Evolutionary conservation across 2,888 invertebrate genomes (phyloP).

Genomic region (Athalia circularis): DNA sequence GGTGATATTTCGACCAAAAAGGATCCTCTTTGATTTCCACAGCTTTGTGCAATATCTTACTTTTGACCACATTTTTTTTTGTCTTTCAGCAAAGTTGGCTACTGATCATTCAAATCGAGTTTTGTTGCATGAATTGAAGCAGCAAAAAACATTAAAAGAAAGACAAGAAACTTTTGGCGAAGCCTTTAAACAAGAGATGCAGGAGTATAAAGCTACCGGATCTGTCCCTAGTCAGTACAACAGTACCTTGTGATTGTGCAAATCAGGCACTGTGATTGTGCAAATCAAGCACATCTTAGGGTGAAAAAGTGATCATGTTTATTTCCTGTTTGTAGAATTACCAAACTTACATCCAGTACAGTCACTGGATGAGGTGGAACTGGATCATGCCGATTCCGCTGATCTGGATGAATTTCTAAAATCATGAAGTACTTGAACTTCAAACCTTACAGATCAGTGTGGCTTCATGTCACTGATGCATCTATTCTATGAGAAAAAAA

Average conservation of each 20-base stretch:
- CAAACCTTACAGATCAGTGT: too few relatives aligned
- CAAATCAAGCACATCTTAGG: not conserved
- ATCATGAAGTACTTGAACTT: slow-evolving; percentile 61
- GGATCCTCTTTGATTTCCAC: slow-evolving; percentile 34
- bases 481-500: too few relatives aligned
- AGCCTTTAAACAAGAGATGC: slow-evolving; percentile 82
- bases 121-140: slow-evolving; percentile 76
- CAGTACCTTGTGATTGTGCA: not conserved
- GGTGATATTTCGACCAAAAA: slow-evolving; percentile 76
- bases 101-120: slow-evolving; percentile 78
- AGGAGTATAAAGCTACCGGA: slow-evolving; percentile 80
- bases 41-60: slow-evolving; percentile 1
- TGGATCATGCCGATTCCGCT: slow-evolving; percentile 77
- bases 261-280: not conserved
- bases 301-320: slow-evolving; percentile 16
- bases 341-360: slow-evolving; percentile 68
- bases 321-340: slow-evolving; percentile 59
- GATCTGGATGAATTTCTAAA: slow-evolving; percentile 81
- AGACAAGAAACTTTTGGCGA: slow-evolving; percentile 82
- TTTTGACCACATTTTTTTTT: not conserved
- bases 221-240: slow-evolving; percentile 77
- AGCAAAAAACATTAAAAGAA: slow-evolving; percentile 78
- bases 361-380: slow-evolving; percentile 80
- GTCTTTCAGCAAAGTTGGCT: slow-evolving; percentile 76
- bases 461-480: too few relatives aligned